These are phyloP conservation scores for Forpus xanthops DNA, from an alignment of 2,797 vertebrate species.

Conservation along the genomic window DNA sequence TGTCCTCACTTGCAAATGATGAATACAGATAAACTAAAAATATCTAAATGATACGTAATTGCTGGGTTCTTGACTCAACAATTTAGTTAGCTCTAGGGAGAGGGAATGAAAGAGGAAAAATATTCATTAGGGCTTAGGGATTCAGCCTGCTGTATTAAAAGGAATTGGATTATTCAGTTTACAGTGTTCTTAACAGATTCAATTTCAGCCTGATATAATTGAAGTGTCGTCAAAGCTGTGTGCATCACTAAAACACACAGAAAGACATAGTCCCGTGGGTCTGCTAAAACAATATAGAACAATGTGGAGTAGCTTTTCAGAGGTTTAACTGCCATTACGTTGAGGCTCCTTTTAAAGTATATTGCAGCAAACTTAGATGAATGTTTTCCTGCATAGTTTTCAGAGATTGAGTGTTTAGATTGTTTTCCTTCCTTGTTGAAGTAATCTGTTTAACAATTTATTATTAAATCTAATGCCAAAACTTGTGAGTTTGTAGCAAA, in stretches of 20 bases:
- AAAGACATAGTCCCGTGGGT: conserved; percentile 31
- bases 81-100: conserved; percentile 53
- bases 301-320: conserved; percentile 27
- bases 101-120: conserved; percentile 53
- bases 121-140: conserved; percentile 64
- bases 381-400: neutral
- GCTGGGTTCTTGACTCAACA: conserved; percentile 66
- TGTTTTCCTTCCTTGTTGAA: neutral
- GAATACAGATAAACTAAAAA: conserved; percentile 54
- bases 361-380: neutral
- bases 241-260: conserved; percentile 38
- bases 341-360: neutral
- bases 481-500: neutral
- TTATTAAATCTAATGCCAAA: neutral
- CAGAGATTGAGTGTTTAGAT: neutral
- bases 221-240: conserved; percentile 53
- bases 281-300: conserved; percentile 39
- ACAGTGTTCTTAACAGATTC: conserved; percentile 67
- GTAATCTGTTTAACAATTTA: neutral
- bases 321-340: conserved; percentile 11
- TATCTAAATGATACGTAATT: conserved; percentile 74
- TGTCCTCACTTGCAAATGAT: conserved; percentile 44
- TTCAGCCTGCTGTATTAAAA: conserved; percentile 54
- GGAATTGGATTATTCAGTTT: conserved; percentile 64
- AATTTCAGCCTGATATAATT: conserved; percentile 60